These are phyloP conservation scores for Xestobium rufovillosum DNA, from an alignment of 2,888 invertebrate species.

Conservation along the genomic window DNA sequence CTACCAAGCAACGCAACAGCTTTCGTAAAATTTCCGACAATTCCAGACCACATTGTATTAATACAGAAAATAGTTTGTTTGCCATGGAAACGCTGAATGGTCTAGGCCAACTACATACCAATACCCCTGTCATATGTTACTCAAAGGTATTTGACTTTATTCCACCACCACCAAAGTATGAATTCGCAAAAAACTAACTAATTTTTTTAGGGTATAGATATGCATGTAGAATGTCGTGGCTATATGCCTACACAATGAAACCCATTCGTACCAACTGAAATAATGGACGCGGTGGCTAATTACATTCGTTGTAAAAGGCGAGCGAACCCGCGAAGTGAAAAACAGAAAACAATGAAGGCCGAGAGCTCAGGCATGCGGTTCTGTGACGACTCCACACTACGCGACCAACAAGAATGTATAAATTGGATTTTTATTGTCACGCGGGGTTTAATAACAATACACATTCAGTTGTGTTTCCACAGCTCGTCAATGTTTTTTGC, in stretches of 20 bases:
- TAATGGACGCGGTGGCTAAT: conserved; percentile 40
- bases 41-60: too few relatives aligned
- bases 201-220: too few relatives aligned
- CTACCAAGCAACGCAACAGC: too few relatives aligned
- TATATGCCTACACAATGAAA: too few relatives aligned
- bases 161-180: too few relatives aligned
- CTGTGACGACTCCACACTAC: conserved; percentile 21
- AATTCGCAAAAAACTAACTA: too few relatives aligned
- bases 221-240: too few relatives aligned
- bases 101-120: conserved; percentile 3
- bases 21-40: too few relatives aligned
- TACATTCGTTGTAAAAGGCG: conserved; percentile 36
- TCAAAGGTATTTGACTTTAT: conserved; percentile 1
- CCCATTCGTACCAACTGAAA: too few relatives aligned
- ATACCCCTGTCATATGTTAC: background rate
- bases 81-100: too few relatives aligned
- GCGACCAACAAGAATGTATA: conserved; percentile 36
- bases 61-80: too few relatives aligned
- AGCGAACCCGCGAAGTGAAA: too few relatives aligned
- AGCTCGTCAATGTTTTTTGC: conserved; percentile 27
- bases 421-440: conserved; percentile 42
- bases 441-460: conserved; percentile 36
- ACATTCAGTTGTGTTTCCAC: conserved; percentile 25
- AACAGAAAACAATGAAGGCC: conserved; percentile 29
- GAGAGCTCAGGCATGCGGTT: conserved; percentile 25